A percentile compares a stretch with the other conserved stretches of the same genome.
Conservation (phyloP, 2,888 invertebrate genomes). For the Epirrhoe tristata region DNA sequence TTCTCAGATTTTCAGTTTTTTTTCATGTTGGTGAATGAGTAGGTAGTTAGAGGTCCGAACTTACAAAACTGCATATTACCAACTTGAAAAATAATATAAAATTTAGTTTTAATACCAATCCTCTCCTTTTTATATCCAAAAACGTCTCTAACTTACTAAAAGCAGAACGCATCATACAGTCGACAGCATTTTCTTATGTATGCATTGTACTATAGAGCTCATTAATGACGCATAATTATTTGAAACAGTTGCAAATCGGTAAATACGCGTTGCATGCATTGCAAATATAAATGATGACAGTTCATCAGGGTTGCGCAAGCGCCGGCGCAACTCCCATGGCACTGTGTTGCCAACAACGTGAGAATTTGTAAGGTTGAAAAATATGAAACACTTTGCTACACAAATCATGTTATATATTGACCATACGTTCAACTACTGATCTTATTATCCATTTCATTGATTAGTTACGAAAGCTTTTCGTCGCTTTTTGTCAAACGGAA, state of each 20-base stretch:
- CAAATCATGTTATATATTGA: background rate
- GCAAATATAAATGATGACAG: conserved; percentile 42
- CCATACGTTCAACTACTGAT: too few species aligned
- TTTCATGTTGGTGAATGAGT: too few species aligned
- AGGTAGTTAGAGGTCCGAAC: too few species aligned
- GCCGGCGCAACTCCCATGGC: conserved; percentile 29
- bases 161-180: background rate
- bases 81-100: too few species aligned
- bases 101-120: too few species aligned
- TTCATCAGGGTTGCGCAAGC: conserved; percentile 38
- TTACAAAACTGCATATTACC: too few species aligned
- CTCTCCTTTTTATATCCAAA: background rate
- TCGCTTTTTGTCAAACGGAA: conserved; percentile 14
- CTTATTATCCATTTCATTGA: too few species aligned
- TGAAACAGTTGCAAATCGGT: conserved; percentile 41
- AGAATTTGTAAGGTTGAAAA: conserved; percentile 22
- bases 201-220: conserved; percentile 12
- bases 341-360: conserved; percentile 26
- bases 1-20: too few species aligned
- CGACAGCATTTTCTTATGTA: background rate
- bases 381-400: background rate
- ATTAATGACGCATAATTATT: conserved; percentile 32
- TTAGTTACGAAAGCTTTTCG: conserved; percentile 15
- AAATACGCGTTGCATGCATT: conserved; percentile 34
- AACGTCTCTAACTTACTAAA: background rate